Evolutionary conservation across 2,113 vertebrate species (phyloP), one percentile per base, ranked within the genome.

Genomic region (Rhynchomys soricoides): DNA sequence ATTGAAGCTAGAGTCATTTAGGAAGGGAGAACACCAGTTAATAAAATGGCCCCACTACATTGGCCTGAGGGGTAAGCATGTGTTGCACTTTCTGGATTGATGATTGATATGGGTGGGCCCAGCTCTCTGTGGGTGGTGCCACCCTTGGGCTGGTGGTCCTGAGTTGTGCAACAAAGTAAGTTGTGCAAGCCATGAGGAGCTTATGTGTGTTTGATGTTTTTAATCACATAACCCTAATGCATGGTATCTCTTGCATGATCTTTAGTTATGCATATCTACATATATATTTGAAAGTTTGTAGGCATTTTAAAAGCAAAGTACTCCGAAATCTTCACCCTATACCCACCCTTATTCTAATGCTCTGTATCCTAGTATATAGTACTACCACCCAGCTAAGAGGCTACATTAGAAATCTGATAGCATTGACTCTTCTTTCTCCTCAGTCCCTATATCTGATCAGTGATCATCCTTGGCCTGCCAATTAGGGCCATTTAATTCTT

Each of bases 211-310:
- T 12, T 55, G 19, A 57, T 81, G 50, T 24, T 81, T 81, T 81
- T n/a, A 55, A 59, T 81, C 78, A 81, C 52, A 81, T 55, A 57
- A 81, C 19, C 34, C 34, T 81, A 81, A 24, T 34, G 34, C 34
- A 55, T 68, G 0, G 1, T 15, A 81, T 90, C 48, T 82, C 89
- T 92, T 64, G 26, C 48, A 48, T 71, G 22, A 77, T 81, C 4
- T 86, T 91, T 62, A 88, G 11, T 40, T 79, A 37, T 95, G 26
- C 22, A 91, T 52, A 71, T 85, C 24, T 10, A 86, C 12, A 71
- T 71, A 86, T 77, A 11, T 91, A 68, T 74, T 93, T 89, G 45
- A 66, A 91, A 95, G 34, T 89, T 95, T 95, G 21, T 21, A 94
- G 57, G 91, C 31, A 86, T 59, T 71, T 94, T 91, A 90, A 95